These are phyloP conservation scores for Pristionchus japonicus DNA, from an alignment of 2,888 invertebrate species.

Conservation along the genomic window DNA sequence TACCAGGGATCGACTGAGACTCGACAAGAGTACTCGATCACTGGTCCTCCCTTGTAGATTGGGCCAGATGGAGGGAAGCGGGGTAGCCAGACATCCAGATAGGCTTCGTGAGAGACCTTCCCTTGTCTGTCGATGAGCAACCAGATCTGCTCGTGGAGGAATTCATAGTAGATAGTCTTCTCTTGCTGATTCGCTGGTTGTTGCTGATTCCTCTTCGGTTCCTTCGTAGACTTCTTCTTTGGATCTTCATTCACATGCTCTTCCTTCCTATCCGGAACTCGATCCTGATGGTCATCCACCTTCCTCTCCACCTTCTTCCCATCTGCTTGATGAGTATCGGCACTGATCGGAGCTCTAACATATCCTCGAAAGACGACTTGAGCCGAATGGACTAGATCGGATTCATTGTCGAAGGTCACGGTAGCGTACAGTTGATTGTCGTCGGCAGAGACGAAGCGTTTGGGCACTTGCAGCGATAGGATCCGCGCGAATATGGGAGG, in stretches of 20 bases:
- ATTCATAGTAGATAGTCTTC: slow-evolving; percentile 55
- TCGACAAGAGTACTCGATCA: slow-evolving; percentile 59
- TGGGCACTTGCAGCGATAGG: slow-evolving; percentile 25
- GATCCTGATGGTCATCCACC: slow-evolving; percentile 9
- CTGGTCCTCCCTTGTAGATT: slow-evolving; percentile 52
- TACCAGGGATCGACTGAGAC: slow-evolving; percentile 67
- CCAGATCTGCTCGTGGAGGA: slow-evolving; percentile 66
- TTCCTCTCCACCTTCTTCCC: slow-evolving; percentile 24
- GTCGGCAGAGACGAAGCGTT: slow-evolving; percentile 38
- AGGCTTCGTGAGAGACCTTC: slow-evolving; percentile 35
- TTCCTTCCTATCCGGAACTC: not conserved
- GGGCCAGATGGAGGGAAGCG: slow-evolving; percentile 64
- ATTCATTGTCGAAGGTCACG: slow-evolving; percentile 56
- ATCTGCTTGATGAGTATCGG: not conserved
- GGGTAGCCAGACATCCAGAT: slow-evolving; percentile 64
- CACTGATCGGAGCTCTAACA: slow-evolving; percentile 50
- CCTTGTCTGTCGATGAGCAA: slow-evolving; percentile 53
- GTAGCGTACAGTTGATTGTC: slow-evolving; percentile 58
- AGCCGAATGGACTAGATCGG: slow-evolving; percentile 55
- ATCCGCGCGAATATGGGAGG: slow-evolving; percentile 29
- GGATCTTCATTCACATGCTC: not conserved
- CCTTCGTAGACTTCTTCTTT: not conserved
- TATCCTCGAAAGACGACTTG: slow-evolving; percentile 66
- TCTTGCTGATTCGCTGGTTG: not conserved
- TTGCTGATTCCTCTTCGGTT: not conserved